phyloP scores from a whole-genome alignment of 2,888 invertebrate genomes.

The Chrysolina oricalcia region DNA sequence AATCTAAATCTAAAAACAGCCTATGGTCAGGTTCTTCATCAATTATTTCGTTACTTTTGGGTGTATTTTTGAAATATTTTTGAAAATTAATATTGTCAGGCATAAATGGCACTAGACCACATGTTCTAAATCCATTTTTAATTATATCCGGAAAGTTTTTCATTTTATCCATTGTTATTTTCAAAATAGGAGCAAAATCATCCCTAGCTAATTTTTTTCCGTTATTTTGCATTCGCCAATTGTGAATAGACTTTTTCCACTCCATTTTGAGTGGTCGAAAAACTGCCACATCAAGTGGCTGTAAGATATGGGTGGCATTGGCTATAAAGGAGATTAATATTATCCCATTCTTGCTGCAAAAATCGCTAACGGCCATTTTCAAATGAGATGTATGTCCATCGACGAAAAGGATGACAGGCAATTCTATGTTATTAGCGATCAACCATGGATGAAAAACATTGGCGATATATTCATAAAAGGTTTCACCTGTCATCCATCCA shows the following conservation, averaged over 20 bases:
- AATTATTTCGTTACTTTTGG: conserved; percentile 13
- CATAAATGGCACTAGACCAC: conserved; percentile 19
- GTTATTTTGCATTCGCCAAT: conserved; percentile 36
- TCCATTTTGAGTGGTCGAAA: conserved; percentile 39
- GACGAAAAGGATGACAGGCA: conserved; percentile 67
- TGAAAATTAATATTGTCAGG: conserved; percentile 27
- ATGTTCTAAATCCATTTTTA: conserved; percentile 26
- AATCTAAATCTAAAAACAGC: conserved; percentile 35
- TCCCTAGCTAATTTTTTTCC: conserved; percentile 35
- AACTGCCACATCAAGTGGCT: conserved; percentile 33
- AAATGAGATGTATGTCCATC: conserved; percentile 69
- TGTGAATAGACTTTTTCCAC: conserved; percentile 34
- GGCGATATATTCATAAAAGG: conserved; percentile 67
- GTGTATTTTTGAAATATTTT: conserved; percentile 27
- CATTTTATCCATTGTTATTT: conserved; percentile 26
- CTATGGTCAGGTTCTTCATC: conserved; percentile 22
- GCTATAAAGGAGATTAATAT: conserved; percentile 13
- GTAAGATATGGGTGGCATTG: conserved; percentile 31
- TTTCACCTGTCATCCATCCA: conserved; percentile 69
- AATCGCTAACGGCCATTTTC: conserved; percentile 29
- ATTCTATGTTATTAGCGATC: conserved; percentile 59
- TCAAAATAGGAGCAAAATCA: conserved; percentile 31
- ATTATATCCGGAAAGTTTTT: conserved; percentile 27
- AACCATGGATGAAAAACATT: conserved; percentile 68
- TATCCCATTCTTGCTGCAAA: conserved; percentile 19